Evolutionary conservation across 2,888 invertebrate species (phyloP).

Genomic region (Mimachlamys varia): DNA sequence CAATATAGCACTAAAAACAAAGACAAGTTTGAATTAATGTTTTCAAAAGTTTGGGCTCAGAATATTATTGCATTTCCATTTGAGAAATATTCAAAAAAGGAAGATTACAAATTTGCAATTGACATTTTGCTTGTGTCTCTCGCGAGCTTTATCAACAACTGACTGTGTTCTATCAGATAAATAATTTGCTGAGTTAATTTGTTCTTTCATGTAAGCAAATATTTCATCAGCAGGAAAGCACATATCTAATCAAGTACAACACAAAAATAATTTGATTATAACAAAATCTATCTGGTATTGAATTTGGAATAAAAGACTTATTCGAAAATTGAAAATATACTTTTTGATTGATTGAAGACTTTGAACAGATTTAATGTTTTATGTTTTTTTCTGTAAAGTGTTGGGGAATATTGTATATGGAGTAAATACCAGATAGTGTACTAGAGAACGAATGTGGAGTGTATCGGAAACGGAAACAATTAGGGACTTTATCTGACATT

Average conservation of each 20-base stretch:
- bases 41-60: neutral
- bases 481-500: neutral
- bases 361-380: neutral
- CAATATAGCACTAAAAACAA: no score
- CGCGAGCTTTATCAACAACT: neutral
- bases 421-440: neutral
- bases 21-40: no score
- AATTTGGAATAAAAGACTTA: neutral
- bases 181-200: neutral
- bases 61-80: neutral
- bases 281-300: neutral
- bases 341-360: neutral
- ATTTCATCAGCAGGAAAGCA: neutral
- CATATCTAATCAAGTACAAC: neutral
- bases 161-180: neutral
- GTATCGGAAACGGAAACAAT: slow-evolving; percentile 29
- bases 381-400: neutral
- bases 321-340: neutral
- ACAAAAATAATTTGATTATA: neutral
- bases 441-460: neutral
- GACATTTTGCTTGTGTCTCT: neutral
- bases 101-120: neutral
- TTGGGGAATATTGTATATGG: neutral
- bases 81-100: neutral
- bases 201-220: neutral